phyloP scores from a whole-genome alignment of 2,888 invertebrate genomes.

The Neuroscelio doddi region DNA sequence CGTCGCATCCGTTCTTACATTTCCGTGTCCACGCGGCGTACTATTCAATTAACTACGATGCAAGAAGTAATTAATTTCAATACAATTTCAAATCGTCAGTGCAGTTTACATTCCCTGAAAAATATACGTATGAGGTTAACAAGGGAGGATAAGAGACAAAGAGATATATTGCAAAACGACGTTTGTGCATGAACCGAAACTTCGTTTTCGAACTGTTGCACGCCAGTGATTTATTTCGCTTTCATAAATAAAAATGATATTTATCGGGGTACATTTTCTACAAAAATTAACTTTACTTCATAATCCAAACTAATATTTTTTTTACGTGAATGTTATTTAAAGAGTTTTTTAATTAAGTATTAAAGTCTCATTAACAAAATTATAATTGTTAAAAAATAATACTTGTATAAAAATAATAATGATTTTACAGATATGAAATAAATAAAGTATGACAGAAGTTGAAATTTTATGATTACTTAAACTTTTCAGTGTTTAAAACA shows the following conservation, averaged over 20 bases:
- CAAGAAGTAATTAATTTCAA: constrained; percentile 45
- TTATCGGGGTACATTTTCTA: not conserved
- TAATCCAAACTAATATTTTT: no score
- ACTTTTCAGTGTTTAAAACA: not conserved
- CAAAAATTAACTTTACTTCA: no score
- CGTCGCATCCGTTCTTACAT: constrained; percentile 45
- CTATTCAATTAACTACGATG: constrained; percentile 41
- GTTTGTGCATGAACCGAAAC: constrained; percentile 23
- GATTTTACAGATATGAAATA: no score
- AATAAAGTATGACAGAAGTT: no score
- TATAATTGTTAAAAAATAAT: no score
- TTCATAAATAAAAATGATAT: constrained; percentile 2
- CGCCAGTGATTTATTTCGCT: not conserved
- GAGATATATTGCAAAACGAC: constrained; percentile 33
- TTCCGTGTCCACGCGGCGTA: constrained; percentile 29
- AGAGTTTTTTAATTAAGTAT: no score
- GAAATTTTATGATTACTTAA: not conserved
- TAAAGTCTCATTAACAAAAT: no score
- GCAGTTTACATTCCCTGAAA: constrained; percentile 20
- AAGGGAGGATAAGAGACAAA: constrained; percentile 33
- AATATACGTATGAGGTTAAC: constrained; percentile 13
- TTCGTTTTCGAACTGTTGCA: constrained; percentile 30
- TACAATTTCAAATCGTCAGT: constrained; percentile 39
- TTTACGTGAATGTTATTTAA: no score
- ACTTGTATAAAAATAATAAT: no score